These are phyloP conservation scores for Staurois parvus DNA, from an alignment of 2,797 vertebrate genomes.

Conservation along the genomic window DNA sequence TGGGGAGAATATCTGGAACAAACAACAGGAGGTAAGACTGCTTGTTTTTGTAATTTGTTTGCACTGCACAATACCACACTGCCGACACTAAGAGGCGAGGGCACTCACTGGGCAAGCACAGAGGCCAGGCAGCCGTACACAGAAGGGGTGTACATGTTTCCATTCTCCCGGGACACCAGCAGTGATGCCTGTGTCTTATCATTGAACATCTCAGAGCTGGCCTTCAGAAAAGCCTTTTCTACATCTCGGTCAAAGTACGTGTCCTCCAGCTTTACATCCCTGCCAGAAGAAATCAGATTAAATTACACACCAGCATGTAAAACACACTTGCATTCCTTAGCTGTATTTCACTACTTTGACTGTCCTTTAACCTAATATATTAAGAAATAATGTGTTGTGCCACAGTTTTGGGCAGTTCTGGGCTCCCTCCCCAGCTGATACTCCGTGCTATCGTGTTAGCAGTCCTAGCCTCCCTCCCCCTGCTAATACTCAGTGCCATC, in stretches of 20 bases:
- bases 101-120: constrained; percentile 88
- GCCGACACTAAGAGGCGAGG: not conserved
- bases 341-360: no score
- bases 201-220: constrained; percentile 89
- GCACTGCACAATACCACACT: not conserved
- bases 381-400: no score
- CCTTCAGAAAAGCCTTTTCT: constrained; percentile 97
- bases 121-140: constrained; percentile 97
- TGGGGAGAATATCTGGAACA: constrained; percentile 81
- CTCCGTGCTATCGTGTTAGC: no score
- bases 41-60: not conserved
- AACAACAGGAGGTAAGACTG: not conserved
- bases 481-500: no score
- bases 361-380: no score
- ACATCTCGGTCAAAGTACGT: constrained; percentile 97
- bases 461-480: no score
- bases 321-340: no score
- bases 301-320: no score
- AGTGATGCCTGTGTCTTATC: constrained; percentile 93
- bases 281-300: constrained; percentile 59
- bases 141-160: constrained; percentile 98
- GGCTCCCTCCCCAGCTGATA: no score
- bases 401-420: no score
- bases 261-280: constrained; percentile 90
- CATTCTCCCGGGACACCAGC: constrained; percentile 93